Conservation (phyloP, 2,113 vertebrate genomes). For the Leptobrachium leishanense region DNA sequence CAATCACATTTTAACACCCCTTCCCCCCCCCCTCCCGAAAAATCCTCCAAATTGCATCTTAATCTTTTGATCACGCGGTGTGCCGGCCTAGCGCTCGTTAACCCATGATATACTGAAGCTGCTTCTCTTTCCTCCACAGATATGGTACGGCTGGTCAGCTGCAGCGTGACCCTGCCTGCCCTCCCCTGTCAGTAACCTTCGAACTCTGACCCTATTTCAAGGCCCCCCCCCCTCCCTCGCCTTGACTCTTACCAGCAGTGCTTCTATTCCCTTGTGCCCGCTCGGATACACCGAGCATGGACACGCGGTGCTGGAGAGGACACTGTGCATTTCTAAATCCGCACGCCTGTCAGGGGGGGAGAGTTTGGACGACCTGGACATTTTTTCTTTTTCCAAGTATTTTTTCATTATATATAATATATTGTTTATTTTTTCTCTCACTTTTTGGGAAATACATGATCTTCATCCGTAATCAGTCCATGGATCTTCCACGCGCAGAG, state of each 20-base stretch:
- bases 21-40: too few species aligned
- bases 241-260: background rate
- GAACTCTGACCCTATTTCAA: constrained; percentile 1
- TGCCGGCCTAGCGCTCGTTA: background rate
- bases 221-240: background rate
- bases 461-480: too few species aligned
- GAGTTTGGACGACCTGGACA: too few species aligned
- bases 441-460: too few species aligned
- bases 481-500: too few species aligned
- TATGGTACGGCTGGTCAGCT: constrained; percentile 42
- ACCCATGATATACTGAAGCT: constrained; percentile 33
- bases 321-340: background rate
- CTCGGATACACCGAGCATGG: background rate
- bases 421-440: too few species aligned
- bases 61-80: background rate
- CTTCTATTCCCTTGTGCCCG: background rate
- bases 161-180: constrained; percentile 43
- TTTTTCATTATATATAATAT: too few species aligned
- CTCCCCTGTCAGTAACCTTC: constrained; percentile 41
- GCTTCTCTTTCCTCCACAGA: constrained; percentile 43
- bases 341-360: background rate
- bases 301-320: background rate
- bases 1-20: too few species aligned
- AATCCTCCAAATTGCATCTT: background rate
- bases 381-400: too few species aligned